Percentiles rank a stretch among this genome's conserved stretches.
phyloP scores from a whole-genome alignment of 2,888 invertebrate species.

The Chrysotoxum bicinctum region DNA sequence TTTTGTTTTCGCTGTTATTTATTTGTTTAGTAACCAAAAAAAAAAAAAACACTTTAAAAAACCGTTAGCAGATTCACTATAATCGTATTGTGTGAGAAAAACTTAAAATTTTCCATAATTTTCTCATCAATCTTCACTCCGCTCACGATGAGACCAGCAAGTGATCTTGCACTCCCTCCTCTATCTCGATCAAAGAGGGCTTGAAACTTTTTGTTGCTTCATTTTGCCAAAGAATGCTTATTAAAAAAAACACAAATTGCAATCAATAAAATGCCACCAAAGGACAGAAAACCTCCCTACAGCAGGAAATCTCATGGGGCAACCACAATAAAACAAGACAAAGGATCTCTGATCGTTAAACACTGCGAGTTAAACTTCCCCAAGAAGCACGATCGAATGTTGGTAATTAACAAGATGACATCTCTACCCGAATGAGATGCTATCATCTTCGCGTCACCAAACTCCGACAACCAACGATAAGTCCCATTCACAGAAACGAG shows the following conservation, averaged over 20 bases:
- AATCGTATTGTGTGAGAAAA: slow-evolving; percentile 29
- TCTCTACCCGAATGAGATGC: slow-evolving; percentile 60
- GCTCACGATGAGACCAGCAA: slow-evolving; percentile 12
- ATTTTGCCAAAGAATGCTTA: slow-evolving; percentile 10
- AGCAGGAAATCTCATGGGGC: slow-evolving; percentile 36
- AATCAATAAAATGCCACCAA: slow-evolving; percentile 61
- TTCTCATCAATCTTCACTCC: slow-evolving; percentile 34
- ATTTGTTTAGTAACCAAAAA: neutral
- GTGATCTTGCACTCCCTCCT: slow-evolving; percentile 37
- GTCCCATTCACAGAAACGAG: slow-evolving; percentile 48
- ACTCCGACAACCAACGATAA: slow-evolving; percentile 16
- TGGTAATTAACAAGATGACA: slow-evolving; percentile 70
- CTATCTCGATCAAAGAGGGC: slow-evolving; percentile 22
- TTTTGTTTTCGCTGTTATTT: slow-evolving; percentile 1
- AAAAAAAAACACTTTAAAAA: slow-evolving; percentile 41
- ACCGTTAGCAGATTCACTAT: slow-evolving; percentile 19
- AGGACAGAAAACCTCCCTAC: slow-evolving; percentile 24
- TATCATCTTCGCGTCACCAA: slow-evolving; percentile 44
- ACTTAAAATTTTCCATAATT: slow-evolving; percentile 12
- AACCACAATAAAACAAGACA: slow-evolving; percentile 26
- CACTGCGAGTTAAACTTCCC: slow-evolving; percentile 42
- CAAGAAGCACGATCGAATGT: slow-evolving; percentile 57
- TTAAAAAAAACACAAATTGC: slow-evolving; percentile 23
- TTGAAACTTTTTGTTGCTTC: slow-evolving; percentile 38
- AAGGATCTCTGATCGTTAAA: slow-evolving; percentile 54